Conservation (phyloP, 1,140 invertebrate genomes). For the Eubasilissa regina region DNA sequence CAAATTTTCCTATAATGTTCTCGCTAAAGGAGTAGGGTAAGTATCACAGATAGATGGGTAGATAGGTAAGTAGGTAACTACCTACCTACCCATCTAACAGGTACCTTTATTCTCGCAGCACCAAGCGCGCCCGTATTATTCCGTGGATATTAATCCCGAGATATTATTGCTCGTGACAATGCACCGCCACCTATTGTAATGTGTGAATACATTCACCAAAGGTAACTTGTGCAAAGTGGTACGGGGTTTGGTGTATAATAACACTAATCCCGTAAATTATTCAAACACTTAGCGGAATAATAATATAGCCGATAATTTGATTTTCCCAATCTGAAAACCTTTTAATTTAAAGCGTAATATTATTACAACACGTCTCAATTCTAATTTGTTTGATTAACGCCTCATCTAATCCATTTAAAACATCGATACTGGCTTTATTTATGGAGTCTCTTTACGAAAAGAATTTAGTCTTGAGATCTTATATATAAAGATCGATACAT, state of each 20-base stretch:
- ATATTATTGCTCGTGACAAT: constrained; percentile 20
- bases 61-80: background rate
- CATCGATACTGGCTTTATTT: too few species aligned
- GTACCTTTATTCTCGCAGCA: background rate
- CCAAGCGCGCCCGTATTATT: constrained; percentile 1
- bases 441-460: too few species aligned
- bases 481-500: too few species aligned
- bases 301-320: too few species aligned
- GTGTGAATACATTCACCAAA: constrained; percentile 3
- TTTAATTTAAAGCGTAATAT: too few species aligned
- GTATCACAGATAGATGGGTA: background rate
- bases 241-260: background rate
- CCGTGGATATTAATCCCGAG: constrained; percentile 23
- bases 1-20: constrained; percentile 39
- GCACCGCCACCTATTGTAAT: constrained; percentile 26
- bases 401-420: too few species aligned
- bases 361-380: too few species aligned
- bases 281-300: too few species aligned
- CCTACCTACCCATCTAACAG: too few species aligned
- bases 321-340: too few species aligned
- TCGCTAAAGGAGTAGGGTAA: background rate
- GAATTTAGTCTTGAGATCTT: too few species aligned
- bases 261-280: constrained; percentile 11
- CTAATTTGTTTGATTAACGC: too few species aligned
- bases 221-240: background rate